Base-by-base conservation (phyloP, 1,140 invertebrate genomes). In the Fragariocoptes setiger region DNA sequence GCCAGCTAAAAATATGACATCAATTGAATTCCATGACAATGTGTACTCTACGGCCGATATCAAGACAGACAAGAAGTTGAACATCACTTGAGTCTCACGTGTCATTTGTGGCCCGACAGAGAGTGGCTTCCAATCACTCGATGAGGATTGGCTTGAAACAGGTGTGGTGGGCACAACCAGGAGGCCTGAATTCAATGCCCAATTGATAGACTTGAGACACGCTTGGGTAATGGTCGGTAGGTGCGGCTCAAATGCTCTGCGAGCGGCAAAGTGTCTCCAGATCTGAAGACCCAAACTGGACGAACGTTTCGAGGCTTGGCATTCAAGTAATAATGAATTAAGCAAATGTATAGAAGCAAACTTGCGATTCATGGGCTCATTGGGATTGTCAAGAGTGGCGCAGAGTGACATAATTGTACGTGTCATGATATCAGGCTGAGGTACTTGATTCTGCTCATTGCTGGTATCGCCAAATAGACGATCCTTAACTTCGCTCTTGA, bases 401-500 rank as follows among this genome's bases (percentile, higher is more conserved):
- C 25, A 31, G 25, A 31, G 25, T 31, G 25, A 8, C n/a, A 8
- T 31, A n/a, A 31, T 31, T 8, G n/a, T n/a, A 8, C n/a, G 25
- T 8, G 25, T 31, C 8, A 31, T 31, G 8, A 8, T 31, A 31
- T 31, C 25, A 8, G 25, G n/a, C n/a, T 31, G 8, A n/a, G 8
- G 8, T 8, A 31, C 25, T 8, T 8, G 8, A 8, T 8, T n/a
- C 25, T 8, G n/a, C 8, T 31, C 25, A 31, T 8, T 31, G n/a
- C 25, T n/a, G 8, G 25, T 8, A 8, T 8, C 8, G 8, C 25
- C n/a, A 8, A n/a, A 31, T 8, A 31, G 25, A 52, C 73, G 69
- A 46, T 74, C 69, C 17, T 77, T 65, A 48, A 71, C 76, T 12
- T 66, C 67, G 52, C 74, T 62, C 59, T 83, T 83, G 8, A 82